These are phyloP conservation scores for Xanthia togata DNA, from an alignment of 2,888 invertebrate species.

Conservation along the genomic window DNA sequence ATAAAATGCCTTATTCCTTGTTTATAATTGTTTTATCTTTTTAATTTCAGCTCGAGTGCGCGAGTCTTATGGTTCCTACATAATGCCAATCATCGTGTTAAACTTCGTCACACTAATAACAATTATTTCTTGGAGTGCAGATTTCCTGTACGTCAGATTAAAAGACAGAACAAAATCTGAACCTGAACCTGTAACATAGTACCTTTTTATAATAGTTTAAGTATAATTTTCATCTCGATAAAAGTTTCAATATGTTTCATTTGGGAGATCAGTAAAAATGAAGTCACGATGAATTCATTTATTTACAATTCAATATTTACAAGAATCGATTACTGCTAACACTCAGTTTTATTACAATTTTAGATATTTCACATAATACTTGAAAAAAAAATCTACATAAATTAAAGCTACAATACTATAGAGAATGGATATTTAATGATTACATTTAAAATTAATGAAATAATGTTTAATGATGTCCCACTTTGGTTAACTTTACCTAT, in stretches of 20 bases:
- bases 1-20: constrained; percentile 36
- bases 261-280: constrained; percentile 29
- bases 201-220: constrained; percentile 10
- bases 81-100: constrained; percentile 90
- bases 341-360: constrained; percentile 54
- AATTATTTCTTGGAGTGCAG: constrained; percentile 90
- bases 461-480: no score
- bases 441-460: no score
- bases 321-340: constrained; percentile 35
- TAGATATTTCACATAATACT: constrained; percentile 57
- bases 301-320: constrained; percentile 70
- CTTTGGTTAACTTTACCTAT: constrained; percentile 70
- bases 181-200: constrained; percentile 54
- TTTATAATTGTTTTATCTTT: no score
- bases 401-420: constrained; percentile 46
- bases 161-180: constrained; percentile 73
- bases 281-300: constrained; percentile 51
- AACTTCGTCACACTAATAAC: constrained; percentile 91
- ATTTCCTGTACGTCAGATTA: constrained; percentile 84
- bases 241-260: constrained; percentile 45
- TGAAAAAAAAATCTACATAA: constrained; percentile 36
- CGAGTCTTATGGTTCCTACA: constrained; percentile 91
- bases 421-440: constrained; percentile 39
- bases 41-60: constrained; percentile 90
- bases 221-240: constrained; percentile 45